Conservation (phyloP, 2,797 vertebrate species). For the Mormyrops attenuatus region DNA sequence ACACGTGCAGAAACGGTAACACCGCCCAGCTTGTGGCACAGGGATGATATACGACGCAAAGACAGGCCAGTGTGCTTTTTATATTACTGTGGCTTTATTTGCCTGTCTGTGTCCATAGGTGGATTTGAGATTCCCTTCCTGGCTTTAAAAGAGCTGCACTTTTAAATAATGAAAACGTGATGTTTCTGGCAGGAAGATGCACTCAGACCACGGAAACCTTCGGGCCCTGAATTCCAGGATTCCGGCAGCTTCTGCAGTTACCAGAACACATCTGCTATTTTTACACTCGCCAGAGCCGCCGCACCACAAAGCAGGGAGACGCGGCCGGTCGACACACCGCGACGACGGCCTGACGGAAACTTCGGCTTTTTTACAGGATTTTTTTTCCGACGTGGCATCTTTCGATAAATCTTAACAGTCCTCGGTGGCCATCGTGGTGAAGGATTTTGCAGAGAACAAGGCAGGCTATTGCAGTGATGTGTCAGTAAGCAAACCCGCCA, state of each 20-base stretch:
- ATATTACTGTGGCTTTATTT: not conserved
- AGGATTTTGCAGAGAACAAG: not conserved
- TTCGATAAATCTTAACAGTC: not conserved
- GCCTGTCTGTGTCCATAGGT: not conserved
- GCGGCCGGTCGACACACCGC: not conserved
- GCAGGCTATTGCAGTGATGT: not conserved
- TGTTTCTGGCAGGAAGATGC: not conserved
- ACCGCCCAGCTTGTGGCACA: not conserved
- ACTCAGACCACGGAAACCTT: not conserved
- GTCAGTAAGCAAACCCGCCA: not conserved
- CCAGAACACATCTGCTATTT: not conserved
- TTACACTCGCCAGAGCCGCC: not conserved
- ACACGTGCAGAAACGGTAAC: not conserved
- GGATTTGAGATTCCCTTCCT: not conserved
- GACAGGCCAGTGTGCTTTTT: not conserved
- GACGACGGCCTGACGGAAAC: not conserved
- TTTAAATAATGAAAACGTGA: not conserved
- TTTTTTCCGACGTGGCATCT: not conserved
- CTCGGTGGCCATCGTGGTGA: not conserved
- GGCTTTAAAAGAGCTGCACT: not conserved
- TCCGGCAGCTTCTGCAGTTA: not conserved
- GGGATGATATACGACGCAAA: not conserved
- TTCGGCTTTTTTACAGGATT: not conserved
- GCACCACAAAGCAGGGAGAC: not conserved
- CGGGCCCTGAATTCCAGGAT: not conserved